A percentile compares a stretch with the other conserved stretches of the same genome.
Evolutionary conservation across 2,888 invertebrate genomes (phyloP).

Genomic region (Lasioglossum marginatum): DNA sequence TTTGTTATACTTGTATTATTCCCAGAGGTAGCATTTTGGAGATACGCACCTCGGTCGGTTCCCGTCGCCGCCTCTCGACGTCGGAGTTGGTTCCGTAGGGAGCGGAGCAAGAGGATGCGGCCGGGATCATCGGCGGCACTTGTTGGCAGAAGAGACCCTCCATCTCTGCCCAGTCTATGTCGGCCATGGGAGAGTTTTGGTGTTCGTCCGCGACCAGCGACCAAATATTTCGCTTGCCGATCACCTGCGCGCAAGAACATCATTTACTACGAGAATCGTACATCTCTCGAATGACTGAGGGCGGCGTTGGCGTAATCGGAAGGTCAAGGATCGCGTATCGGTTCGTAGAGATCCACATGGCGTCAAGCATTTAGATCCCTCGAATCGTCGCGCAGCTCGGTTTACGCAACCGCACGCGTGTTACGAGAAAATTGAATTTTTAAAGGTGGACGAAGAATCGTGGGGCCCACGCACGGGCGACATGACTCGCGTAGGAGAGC

Average conservation of each 20-base stretch:
- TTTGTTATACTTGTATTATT: no score
- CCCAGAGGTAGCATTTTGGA: no score
- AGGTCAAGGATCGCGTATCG: background rate
- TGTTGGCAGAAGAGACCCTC: conserved; percentile 98
- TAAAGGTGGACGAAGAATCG: background rate
- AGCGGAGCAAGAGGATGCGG: conserved; percentile 85
- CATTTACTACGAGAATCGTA: background rate
- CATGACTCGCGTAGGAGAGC: background rate
- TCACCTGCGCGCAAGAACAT: conserved; percentile 86
- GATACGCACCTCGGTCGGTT: conserved; percentile 89
- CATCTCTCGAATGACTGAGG: no score
- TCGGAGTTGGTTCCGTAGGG: conserved; percentile 84
- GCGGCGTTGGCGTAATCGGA: background rate
- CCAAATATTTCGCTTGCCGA: conserved; percentile 97
- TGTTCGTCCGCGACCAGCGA: conserved; percentile 94
- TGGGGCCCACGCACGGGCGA: background rate
- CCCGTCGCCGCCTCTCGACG: conserved; percentile 90
- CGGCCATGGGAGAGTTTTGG: conserved; percentile 92
- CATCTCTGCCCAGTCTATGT: conserved; percentile 96
- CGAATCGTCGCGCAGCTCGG: background rate
- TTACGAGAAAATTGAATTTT: background rate
- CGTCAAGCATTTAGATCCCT: background rate
- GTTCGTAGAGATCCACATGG: no score
- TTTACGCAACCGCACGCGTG: background rate
- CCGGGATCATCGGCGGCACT: conserved; percentile 86